phyloP scores from a whole-genome alignment of 1,140 invertebrate genomes.

The Riptortus pedestris region DNA sequence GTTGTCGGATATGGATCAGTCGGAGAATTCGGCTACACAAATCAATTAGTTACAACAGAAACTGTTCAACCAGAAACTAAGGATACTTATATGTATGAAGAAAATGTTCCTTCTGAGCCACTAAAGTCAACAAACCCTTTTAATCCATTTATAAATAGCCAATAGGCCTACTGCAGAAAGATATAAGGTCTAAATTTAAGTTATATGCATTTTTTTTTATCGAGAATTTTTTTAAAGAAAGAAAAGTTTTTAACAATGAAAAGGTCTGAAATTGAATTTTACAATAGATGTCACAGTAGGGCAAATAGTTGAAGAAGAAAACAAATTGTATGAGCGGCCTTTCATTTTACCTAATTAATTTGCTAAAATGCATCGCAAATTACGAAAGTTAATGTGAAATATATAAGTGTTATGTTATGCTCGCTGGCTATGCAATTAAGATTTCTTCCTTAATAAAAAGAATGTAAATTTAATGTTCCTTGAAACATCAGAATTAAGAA shows the following conservation, averaged over 20 bases:
- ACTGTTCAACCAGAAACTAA: slow-evolving; percentile 29
- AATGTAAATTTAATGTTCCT: too few relatives aligned
- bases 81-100: slow-evolving; percentile 31
- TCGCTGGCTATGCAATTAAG: too few relatives aligned
- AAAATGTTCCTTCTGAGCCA: background rate
- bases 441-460: too few relatives aligned
- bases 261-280: background rate
- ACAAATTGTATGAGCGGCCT: too few relatives aligned
- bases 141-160: slow-evolving; percentile 7
- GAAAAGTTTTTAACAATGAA: background rate
- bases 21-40: slow-evolving; percentile 29
- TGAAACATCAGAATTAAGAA: too few relatives aligned
- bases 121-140: slow-evolving; percentile 2
- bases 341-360: too few relatives aligned
- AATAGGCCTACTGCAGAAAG: slow-evolving; percentile 4
- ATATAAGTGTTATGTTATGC: too few relatives aligned
- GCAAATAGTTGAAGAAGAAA: background rate
- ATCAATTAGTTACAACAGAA: slow-evolving; percentile 28
- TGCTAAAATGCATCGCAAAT: too few relatives aligned
- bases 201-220: background rate
- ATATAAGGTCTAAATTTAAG: too few relatives aligned
- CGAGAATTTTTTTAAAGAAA: background rate
- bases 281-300: background rate
- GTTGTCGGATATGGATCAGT: slow-evolving; percentile 28
- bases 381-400: too few relatives aligned